Evolutionary conservation across 1,140 invertebrate genomes (phyloP), one percentile per base, ranked within the genome.

Genomic region (Diachasmimorpha longicaudata): DNA sequence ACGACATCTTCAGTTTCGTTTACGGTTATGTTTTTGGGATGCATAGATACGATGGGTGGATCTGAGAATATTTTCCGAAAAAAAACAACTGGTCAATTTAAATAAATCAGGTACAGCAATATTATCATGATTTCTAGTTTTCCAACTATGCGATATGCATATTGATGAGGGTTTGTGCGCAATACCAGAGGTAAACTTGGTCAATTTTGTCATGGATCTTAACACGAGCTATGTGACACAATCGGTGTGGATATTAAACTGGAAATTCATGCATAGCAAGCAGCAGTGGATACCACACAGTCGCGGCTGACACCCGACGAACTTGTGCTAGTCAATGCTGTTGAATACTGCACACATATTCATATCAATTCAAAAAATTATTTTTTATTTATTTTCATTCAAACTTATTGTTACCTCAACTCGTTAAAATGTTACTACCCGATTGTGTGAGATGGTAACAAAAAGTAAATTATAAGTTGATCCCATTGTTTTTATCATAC

Each of bases 21-120:
- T 1, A 94, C 93, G 0, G 93, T 95, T 71, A 95, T 91, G 82
- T 95, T 94, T 4, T 89, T 89, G 6, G 95, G 94, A 39, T 87
- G 91, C 14, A 96, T 92, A 46, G 88, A 90, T 0, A 96, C 93
- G 68, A 95, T 93, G 14, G 96, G 96, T 0, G 95, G 93, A 92
- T 96, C 95, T 97, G 19, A 23, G 55, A 69, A 52, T 16, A 66
- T 63, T 16, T n/a, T n/a, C n/a, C n/a, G n/a, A n/a, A n/a, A n/a
- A 2, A 21, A 73, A 66, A 31, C 2, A 42, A 63, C 4, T 14
- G 2, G n/a, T 55, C 48, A 55, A 25, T 13, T 66, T 66, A 9
- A 25, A 31, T 66, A 9, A 21, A 58, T 58, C n/a, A 10, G 11
- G 23, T 16, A 16, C 16, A 1, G 2, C 21, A 58, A 2, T 6